Conservation (phyloP, 2,113 vertebrate species). For the Rhagologus leucostigma region DNA sequence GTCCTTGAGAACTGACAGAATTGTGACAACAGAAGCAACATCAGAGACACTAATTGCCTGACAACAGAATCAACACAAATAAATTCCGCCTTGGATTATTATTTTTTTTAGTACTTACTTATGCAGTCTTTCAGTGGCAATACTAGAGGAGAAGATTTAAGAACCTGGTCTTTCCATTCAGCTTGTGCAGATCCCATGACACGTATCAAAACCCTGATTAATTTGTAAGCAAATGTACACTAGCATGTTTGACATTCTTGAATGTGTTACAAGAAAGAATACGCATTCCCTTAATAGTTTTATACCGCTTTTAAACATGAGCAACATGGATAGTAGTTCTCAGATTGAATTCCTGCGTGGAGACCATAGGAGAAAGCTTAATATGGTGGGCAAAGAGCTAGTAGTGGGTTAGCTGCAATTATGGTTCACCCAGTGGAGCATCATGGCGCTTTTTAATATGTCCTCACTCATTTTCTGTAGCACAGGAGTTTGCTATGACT, state of each 20-base stretch:
- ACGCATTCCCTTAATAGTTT: background rate
- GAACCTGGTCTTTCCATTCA: background rate
- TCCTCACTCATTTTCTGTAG: background rate
- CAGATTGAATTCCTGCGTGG: background rate
- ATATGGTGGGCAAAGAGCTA: background rate
- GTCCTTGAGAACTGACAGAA: background rate
- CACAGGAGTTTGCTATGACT: background rate
- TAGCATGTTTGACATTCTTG: background rate
- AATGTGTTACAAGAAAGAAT: background rate
- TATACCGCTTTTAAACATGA: background rate
- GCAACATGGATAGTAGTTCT: background rate
- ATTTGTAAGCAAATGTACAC: background rate
- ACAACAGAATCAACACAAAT: background rate
- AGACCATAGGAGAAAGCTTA: background rate
- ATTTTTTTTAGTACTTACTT: background rate
- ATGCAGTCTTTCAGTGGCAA: background rate
- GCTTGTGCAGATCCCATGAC: background rate
- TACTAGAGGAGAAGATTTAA: background rate
- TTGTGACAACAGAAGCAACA: background rate
- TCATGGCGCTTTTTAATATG: background rate
- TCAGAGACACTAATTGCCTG: background rate
- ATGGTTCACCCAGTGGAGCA: background rate
- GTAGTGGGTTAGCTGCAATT: background rate
- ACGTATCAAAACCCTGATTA: background rate
- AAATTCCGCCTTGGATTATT: background rate